phyloP scores from a whole-genome alignment of 1,140 invertebrate genomes.

The Drosophila truncata region DNA sequence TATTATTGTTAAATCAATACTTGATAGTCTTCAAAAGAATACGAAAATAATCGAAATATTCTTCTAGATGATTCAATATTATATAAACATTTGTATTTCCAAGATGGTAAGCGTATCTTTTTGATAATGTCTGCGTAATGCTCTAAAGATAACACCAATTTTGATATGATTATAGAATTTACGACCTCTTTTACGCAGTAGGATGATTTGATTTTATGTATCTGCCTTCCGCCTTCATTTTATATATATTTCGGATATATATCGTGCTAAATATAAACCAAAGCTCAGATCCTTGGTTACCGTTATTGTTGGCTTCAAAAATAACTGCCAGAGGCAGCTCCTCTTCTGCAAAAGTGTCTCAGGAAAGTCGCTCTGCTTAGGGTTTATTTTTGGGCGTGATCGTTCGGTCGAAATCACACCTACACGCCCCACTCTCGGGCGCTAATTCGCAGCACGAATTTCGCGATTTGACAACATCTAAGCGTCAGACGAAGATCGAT shows the following conservation, averaged over 20 bases:
- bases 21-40: neutral
- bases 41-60: neutral
- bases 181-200: neutral
- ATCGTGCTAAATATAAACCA: neutral
- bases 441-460: constrained; percentile 38
- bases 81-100: neutral
- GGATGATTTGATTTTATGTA: neutral
- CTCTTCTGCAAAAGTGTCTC: constrained; percentile 14
- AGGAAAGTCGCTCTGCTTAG: constrained; percentile 1
- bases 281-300: constrained; percentile 4
- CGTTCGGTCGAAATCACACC: constrained; percentile 24
- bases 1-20: neutral
- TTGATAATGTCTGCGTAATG: constrained; percentile 5
- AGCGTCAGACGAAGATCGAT: constrained; percentile 30
- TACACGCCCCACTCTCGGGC: constrained; percentile 23
- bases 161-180: constrained; percentile 10
- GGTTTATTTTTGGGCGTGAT: constrained; percentile 44
- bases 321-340: constrained; percentile 7
- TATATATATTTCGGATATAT: neutral
- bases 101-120: neutral
- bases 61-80: constrained; percentile 3
- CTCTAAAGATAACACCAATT: neutral
- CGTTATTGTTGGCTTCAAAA: constrained; percentile 24
- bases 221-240: neutral
- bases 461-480: constrained; percentile 10